Base-by-base conservation (phyloP, 2,888 invertebrate species). In the Thereva unica region DNA sequence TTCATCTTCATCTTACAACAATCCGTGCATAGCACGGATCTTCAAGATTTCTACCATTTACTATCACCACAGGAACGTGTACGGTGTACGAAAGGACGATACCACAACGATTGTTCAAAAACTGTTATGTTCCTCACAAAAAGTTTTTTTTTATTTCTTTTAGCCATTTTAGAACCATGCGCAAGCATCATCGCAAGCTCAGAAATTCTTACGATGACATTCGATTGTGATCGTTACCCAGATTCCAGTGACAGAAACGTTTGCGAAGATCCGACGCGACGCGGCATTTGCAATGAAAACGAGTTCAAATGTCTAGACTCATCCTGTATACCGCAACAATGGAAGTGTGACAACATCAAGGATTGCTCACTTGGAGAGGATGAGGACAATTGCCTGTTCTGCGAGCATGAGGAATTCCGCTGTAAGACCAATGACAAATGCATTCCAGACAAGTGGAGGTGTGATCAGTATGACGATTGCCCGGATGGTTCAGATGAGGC, bases 381-480 rank as follows among this genome's bases (percentile, higher is more conserved):
- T 69, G 84, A 84, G 70, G 76, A 78, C 5, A 78, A 80, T 70
- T 84, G 84, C 68, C 73, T 81, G 61, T 74, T 78, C 12, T 84
- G 84, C 69, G 79, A 79, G 61, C 75, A 77, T 37, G 80, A 83
- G 44, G 83, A 84, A 69, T 83, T 83, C 68, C 82, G 82, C 5
- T 84, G 83, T 67, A 77, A 76, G 9, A 76, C 78, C 2, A 82
- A 82, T 67, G 78, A 82, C 64, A 81, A 81, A 68, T 88, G 88
- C 74, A 81, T 88, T 4, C 83, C 85, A 0, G 77, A 84, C 10
- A 82, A 84, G 69, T 85, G 84, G 82, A 79, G 85, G 54, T 89
- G 89, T 73, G 88, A 89, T 71, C 84, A 85, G 2, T 84, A 84
- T 9, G 78, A 78, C 1, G 89, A 89, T 74, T 89, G 89, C 70